Evolutionary conservation across 2,888 invertebrate genomes (phyloP).

Genomic region (Norana najaformis): DNA sequence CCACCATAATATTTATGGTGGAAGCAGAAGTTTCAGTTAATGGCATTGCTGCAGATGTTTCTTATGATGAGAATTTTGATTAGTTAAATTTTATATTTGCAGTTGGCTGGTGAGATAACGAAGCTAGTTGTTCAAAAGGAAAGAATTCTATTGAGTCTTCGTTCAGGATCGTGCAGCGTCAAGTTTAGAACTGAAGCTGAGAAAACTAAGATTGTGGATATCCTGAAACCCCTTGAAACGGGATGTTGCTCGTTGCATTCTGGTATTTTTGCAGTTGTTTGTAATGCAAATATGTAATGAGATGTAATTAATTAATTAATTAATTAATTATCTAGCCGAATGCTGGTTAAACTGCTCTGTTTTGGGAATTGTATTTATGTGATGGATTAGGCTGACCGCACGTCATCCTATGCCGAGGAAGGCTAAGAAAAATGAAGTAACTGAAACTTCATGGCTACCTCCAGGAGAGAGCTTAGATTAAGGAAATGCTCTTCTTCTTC

Average conservation of each 20-base stretch:
- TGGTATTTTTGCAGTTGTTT: not conserved
- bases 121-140: constrained; percentile 19
- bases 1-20: too few species aligned
- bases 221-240: not conserved
- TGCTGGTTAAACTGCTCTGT: too few species aligned
- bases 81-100: not conserved
- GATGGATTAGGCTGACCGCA: too few species aligned
- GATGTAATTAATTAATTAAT: not conserved
- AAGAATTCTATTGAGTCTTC: not conserved
- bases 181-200: constrained; percentile 7
- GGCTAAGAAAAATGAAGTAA: too few species aligned
- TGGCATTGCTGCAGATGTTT: not conserved
- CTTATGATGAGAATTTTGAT: not conserved
- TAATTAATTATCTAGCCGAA: too few species aligned
- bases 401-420: too few species aligned
- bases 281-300: not conserved
- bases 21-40: not conserved
- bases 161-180: not conserved
- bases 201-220: not conserved
- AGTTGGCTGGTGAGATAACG: not conserved
- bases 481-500: too few species aligned
- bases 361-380: too few species aligned
- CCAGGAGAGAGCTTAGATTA: too few species aligned
- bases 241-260: not conserved
- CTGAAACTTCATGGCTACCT: too few species aligned